Conservation (phyloP, 2,113 vertebrate species). For the Edolisoma coerulescens region DNA sequence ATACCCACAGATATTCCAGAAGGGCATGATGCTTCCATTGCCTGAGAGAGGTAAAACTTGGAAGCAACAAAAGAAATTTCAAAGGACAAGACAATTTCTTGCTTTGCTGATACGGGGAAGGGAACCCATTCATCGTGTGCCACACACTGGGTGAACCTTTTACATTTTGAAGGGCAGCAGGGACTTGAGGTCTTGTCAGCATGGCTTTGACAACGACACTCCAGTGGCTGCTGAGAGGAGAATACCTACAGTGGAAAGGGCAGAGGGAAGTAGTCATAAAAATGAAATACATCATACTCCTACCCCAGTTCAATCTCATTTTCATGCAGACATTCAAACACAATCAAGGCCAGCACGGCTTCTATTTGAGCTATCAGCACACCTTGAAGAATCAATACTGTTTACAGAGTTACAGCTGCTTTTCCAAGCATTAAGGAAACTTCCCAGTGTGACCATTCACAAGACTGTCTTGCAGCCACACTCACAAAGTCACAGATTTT, state of each 20-base stretch:
- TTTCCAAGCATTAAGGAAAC: not conserved
- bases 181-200: not conserved
- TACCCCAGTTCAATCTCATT: not conserved
- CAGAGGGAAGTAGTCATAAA: not conserved
- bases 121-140: not conserved
- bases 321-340: not conserved
- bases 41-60: not conserved
- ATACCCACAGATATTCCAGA: not conserved
- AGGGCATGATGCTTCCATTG: not conserved
- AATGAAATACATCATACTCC: not conserved
- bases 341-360: not conserved
- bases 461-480: rapidly evolving
- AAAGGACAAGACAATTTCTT: not conserved
- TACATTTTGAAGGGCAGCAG: not conserved
- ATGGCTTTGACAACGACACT: not conserved
- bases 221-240: not conserved
- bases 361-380: rapidly evolving
- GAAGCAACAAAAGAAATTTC: not conserved
- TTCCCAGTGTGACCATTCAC: rapidly evolving
- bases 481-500: not conserved
- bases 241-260: not conserved
- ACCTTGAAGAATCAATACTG: not conserved
- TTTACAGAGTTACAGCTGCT: not conserved
- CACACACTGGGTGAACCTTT: not conserved
- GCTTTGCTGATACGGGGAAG: not conserved